Evolutionary conservation across 2,797 vertebrate genomes (phyloP).

Genomic region (Chrosomus eos): DNA sequence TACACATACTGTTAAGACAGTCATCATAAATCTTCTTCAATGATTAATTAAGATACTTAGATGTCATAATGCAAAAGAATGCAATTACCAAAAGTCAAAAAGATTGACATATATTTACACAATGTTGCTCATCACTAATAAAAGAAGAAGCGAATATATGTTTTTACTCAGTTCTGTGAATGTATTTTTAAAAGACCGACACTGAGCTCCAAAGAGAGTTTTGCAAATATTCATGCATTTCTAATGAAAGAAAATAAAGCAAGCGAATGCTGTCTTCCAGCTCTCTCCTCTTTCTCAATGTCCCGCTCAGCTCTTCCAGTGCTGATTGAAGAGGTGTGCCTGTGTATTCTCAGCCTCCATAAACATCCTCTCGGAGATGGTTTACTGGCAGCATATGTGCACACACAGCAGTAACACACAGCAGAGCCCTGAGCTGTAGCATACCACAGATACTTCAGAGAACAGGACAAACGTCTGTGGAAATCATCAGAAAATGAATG

Average conservation of each 20-base stretch:
- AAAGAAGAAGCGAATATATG: neutral
- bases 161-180: neutral
- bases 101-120: neutral
- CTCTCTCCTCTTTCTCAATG: conserved; percentile 2
- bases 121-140: neutral
- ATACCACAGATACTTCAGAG: conserved; percentile 27
- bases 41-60: conserved; percentile 37
- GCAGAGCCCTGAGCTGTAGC: conserved; percentile 6
- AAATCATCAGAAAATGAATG: neutral
- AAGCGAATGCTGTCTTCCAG: neutral
- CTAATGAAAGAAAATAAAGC: neutral
- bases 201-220: neutral
- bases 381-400: conserved; percentile 40
- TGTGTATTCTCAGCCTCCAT: conserved; percentile 62
- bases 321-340: conserved; percentile 49
- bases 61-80: neutral
- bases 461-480: neutral
- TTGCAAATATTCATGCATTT: neutral
- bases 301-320: conserved; percentile 16
- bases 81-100: neutral
- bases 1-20: conserved; percentile 40
- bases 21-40: conserved; percentile 19
- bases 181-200: neutral
- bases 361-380: conserved; percentile 64
- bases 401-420: conserved; percentile 33